These are phyloP conservation scores for Acanthacorydalis orientalis DNA, from an alignment of 2,888 invertebrate genomes.

Conservation along the genomic window DNA sequence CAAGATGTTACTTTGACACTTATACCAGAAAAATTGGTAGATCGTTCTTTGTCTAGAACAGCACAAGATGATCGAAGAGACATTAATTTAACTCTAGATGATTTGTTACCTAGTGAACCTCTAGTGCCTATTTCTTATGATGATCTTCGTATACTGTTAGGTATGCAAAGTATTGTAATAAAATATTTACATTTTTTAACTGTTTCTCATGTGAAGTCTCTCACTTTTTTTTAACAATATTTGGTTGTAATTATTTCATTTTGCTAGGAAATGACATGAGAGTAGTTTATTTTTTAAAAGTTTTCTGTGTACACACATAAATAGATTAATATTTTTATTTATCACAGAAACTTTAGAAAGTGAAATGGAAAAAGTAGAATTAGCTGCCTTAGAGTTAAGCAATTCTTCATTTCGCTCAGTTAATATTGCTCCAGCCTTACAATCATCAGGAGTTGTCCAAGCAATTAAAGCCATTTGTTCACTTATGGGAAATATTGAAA, in stretches of 20 bases:
- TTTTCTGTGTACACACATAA: slow-evolving; percentile 2
- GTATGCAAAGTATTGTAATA: slow-evolving; percentile 26
- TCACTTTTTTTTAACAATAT: too few species aligned
- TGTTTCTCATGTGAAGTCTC: background rate
- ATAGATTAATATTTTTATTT: background rate
- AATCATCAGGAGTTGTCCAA: slow-evolving; percentile 64
- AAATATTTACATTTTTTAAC: slow-evolving; percentile 4
- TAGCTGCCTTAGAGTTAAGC: slow-evolving; percentile 34
- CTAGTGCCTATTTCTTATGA: slow-evolving; percentile 63
- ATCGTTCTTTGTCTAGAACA: slow-evolving; percentile 58
- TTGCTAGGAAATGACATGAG: too few species aligned
- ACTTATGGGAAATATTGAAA: slow-evolving; percentile 75
- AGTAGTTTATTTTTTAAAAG: too few species aligned
- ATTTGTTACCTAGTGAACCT: slow-evolving; percentile 60
- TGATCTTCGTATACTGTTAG: slow-evolving; percentile 68
- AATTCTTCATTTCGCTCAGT: slow-evolving; percentile 17
- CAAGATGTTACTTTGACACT: slow-evolving; percentile 62
- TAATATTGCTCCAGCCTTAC: slow-evolving; percentile 25
- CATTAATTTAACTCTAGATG: slow-evolving; percentile 56
- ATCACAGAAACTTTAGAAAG: slow-evolving; percentile 59
- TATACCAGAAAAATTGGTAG: slow-evolving; percentile 45
- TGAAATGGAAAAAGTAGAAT: slow-evolving; percentile 61
- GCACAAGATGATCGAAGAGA: slow-evolving; percentile 69
- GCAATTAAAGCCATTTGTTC: slow-evolving; percentile 87
- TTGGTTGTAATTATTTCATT: too few species aligned